A percentile compares a stretch with the other conserved stretches of the same genome.
Conservation (phyloP, 2,797 vertebrate species). For the Chloroceryle amazona region DNA sequence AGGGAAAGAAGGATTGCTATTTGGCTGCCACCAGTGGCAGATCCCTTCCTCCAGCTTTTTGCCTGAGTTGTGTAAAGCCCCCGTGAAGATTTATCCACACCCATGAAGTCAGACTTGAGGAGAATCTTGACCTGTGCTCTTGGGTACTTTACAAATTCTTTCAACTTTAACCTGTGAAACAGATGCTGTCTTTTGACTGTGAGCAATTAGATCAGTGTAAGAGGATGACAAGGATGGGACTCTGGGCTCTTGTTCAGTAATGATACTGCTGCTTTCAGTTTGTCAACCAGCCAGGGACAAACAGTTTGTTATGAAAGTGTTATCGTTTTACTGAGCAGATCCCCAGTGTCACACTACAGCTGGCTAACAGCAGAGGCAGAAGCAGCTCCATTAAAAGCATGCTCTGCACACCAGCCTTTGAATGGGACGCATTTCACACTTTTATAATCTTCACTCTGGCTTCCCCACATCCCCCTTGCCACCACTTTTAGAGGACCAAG, state of each 20-base stretch:
- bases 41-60: not conserved
- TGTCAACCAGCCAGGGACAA: conserved; percentile 64
- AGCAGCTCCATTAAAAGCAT: not conserved
- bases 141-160: not conserved
- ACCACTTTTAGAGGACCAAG: not conserved
- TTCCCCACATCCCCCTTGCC: not conserved
- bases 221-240: not conserved
- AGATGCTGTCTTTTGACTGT: not conserved
- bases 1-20: not conserved
- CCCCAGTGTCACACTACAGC: conserved; percentile 53
- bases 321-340: conserved; percentile 46
- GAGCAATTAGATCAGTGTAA: conserved; percentile 6
- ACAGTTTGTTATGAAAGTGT: conserved; percentile 48
- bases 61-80: not conserved
- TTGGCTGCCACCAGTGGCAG: not conserved
- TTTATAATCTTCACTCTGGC: not conserved
- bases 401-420: not conserved
- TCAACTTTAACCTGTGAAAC: conserved; percentile 20
- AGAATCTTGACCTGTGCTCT: not conserved
- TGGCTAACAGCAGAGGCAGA: conserved; percentile 52
- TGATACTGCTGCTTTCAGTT: not conserved
- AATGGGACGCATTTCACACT: not conserved
- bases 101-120: not conserved
- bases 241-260: conserved; percentile 36
- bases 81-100: not conserved